phyloP scores from a whole-genome alignment of 1,140 invertebrate genomes.

The Trichogramma pretiosum region DNA sequence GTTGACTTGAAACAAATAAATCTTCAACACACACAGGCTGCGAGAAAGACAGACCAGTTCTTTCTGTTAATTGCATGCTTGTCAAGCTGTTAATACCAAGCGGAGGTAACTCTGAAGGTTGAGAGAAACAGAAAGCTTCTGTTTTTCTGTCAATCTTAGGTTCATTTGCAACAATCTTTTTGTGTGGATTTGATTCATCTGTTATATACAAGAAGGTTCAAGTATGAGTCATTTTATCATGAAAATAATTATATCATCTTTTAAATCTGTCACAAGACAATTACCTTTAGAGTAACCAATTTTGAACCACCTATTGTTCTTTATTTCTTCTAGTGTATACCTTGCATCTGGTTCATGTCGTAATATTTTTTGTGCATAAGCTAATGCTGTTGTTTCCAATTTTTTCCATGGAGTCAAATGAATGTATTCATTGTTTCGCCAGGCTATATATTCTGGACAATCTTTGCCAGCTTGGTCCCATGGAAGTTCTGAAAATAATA shows the following conservation, averaged over 20 bases:
- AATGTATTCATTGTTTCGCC: slow-evolving; percentile 57
- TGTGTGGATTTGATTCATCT: no score
- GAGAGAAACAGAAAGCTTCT: slow-evolving; percentile 34
- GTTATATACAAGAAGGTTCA: neutral
- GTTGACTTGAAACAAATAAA: slow-evolving; percentile 68
- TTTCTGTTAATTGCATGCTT: slow-evolving; percentile 31
- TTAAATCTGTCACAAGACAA: neutral
- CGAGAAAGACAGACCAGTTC: slow-evolving; percentile 64
- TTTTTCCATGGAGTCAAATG: slow-evolving; percentile 73
- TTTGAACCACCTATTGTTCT: slow-evolving; percentile 69
- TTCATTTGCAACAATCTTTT: slow-evolving; percentile 19
- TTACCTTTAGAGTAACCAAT: slow-evolving; percentile 47
- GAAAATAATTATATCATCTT: slow-evolving; percentile 26
- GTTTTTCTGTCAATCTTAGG: neutral
- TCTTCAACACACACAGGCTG: slow-evolving; percentile 79
- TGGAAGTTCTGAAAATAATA: slow-evolving; percentile 66
- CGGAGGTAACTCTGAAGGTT: slow-evolving; percentile 35
- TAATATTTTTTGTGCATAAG: slow-evolving; percentile 67
- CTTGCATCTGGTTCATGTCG: slow-evolving; percentile 55
- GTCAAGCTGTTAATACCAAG: slow-evolving; percentile 23
- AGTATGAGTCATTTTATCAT: no score
- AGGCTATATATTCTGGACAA: slow-evolving; percentile 66
- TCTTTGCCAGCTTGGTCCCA: slow-evolving; percentile 75
- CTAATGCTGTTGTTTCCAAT: slow-evolving; percentile 65
- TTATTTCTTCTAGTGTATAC: slow-evolving; percentile 59